These are phyloP conservation scores for Hydropotes inermis DNA, from an alignment of 2,113 vertebrate species.

Conservation along the genomic window DNA sequence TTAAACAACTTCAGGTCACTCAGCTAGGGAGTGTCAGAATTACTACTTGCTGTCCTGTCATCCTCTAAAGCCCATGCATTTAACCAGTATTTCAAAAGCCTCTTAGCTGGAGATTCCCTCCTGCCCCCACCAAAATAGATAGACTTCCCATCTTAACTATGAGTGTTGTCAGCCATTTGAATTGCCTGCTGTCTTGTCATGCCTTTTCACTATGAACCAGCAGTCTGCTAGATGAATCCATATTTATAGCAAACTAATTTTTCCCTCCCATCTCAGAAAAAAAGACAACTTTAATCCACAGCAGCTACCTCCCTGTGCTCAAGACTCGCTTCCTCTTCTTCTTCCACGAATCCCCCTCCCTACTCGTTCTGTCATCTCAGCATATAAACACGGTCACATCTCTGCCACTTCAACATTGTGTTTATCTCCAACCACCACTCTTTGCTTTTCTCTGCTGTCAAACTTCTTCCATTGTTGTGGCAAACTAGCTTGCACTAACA, in stretches of 20 bases:
- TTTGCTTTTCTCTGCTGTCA: not conserved
- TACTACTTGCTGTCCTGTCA: not conserved
- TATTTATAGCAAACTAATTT: not conserved
- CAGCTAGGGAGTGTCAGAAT: not conserved
- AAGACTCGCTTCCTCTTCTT: not conserved
- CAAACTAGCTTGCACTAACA: not conserved
- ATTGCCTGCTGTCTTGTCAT: not conserved
- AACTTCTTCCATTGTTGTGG: not conserved
- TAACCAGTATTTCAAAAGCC: not conserved
- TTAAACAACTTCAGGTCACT: not conserved
- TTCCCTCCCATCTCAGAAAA: not conserved
- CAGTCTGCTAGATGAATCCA: not conserved
- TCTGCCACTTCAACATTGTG: not conserved
- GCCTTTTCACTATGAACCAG: not conserved
- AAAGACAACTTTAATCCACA: not conserved
- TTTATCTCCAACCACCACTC: not conserved
- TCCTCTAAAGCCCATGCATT: not conserved
- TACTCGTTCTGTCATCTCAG: not conserved
- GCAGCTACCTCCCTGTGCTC: no score
- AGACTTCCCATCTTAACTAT: not conserved
- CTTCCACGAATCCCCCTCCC: not conserved
- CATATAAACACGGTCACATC: not conserved
- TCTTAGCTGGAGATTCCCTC: not conserved
- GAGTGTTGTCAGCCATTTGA: not conserved
- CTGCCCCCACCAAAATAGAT: rapidly evolving